These are phyloP conservation scores for Cacajao melanocephalus DNA, from an alignment of 2,797 vertebrate genomes.

Conservation along the genomic window DNA sequence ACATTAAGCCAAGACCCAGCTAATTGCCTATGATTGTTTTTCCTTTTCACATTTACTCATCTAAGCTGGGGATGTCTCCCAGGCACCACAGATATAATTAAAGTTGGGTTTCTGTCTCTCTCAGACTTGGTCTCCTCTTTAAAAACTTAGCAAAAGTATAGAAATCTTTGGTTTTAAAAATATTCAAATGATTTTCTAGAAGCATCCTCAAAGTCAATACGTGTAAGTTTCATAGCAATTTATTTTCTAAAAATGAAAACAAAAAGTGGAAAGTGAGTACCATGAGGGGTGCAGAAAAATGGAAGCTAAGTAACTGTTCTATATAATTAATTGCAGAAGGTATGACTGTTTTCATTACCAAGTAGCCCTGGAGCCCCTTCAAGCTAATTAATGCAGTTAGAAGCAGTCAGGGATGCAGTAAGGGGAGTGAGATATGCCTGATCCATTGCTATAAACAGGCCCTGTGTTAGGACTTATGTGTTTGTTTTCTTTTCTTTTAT, in stretches of 20 bases:
- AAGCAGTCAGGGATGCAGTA: not conserved
- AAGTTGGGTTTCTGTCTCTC: constrained; percentile 59
- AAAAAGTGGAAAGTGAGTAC: constrained; percentile 41
- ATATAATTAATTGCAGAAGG: constrained; percentile 55
- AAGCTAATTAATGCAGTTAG: constrained; percentile 37
- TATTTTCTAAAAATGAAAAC: constrained; percentile 73
- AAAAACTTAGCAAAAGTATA: constrained; percentile 74
- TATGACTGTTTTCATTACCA: constrained; percentile 49
- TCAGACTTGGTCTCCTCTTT: constrained; percentile 70
- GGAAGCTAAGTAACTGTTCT: constrained; percentile 11
- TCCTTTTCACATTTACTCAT: constrained; percentile 28
- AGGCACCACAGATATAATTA: constrained; percentile 53
- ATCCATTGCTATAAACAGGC: constrained; percentile 67
- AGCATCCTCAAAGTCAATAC: constrained; percentile 74
- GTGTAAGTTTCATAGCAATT: constrained; percentile 71
- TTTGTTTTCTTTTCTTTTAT: constrained; percentile 80
- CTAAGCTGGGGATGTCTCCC: constrained; percentile 63
- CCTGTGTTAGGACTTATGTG: constrained; percentile 28
- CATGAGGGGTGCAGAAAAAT: not conserved
- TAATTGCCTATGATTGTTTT: constrained; percentile 42
- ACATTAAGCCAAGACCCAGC: constrained; percentile 55
- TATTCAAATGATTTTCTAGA: constrained; percentile 81
- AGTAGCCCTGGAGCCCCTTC: constrained; percentile 52
- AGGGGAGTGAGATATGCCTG: constrained; percentile 20
- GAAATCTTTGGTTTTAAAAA: constrained; percentile 76